Base-by-base conservation (phyloP, 2,113 vertebrate genomes). In the Triplophysa tibetana region DNA sequence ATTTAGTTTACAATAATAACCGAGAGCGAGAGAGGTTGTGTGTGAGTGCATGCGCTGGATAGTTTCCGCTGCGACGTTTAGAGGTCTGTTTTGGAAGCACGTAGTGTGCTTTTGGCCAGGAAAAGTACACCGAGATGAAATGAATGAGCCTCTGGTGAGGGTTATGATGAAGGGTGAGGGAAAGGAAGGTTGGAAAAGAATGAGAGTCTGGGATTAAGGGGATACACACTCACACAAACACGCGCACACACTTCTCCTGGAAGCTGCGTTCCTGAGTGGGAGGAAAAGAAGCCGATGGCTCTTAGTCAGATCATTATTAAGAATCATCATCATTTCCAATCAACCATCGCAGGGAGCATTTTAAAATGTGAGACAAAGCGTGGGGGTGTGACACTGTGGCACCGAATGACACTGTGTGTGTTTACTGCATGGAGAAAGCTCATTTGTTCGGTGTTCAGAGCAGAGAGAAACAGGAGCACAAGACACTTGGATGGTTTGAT, bases 401-500 rank as follows among this genome's bases (percentile, higher is more conserved):
- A 33, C 67, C 45, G 17, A 62, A 43, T 77, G 72, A 64, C 29
- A 54, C 17, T 58, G 62, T 21, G 58, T 73, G 56, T 86, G 76
- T 87, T 87, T 83, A 72, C 85, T 65, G 70, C 84, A 41, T 41
- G 83, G 81, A 82, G 72, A 89, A 88, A 90, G 84, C 86, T 86
- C 80, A 79, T 89, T 88, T 72, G 62, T 64, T 62, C 21, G 23
- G 43, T 43, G 79, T 83, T 89, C 81, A 87, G 87, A 61, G 85
- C 83, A 82, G 29, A 70, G 85, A 76, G 81, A 77, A 52, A 75
- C 82, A 86, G 83, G 82, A 48, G 80, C 77, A 1, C 68, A 85
- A 45, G 82, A 87, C 85, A 86, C 84, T 86, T 76, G 84, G 86
- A 86, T 82, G 84, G 82, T 78, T 86, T 88, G 89, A 89, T 88